Conservation (phyloP, 2,797 vertebrate genomes). For the Aotus griseimembra region DNA sequence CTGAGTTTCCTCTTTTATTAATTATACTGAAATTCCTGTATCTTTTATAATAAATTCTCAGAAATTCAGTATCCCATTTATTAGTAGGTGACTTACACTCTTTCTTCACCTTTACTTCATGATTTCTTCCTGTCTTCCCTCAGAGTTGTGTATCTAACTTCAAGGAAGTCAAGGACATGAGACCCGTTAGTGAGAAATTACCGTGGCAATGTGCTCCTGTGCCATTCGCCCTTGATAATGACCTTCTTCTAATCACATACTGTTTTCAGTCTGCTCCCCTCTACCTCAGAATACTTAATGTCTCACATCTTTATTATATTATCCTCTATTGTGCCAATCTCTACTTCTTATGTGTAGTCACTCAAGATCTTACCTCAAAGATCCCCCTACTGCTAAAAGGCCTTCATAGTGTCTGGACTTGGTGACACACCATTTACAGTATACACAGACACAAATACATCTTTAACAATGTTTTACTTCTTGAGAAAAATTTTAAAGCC, state of each 20-base stretch:
- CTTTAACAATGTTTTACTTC: not conserved
- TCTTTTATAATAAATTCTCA: not conserved
- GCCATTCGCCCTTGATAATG: not conserved
- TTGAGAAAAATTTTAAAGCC: not conserved
- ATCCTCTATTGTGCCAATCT: not conserved
- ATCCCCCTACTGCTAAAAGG: not conserved
- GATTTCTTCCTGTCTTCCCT: not conserved
- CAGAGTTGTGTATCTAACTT: not conserved
- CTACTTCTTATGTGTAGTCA: not conserved
- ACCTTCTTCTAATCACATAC: not conserved
- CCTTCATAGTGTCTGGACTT: not conserved
- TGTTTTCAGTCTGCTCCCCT: not conserved
- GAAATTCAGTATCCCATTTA: not conserved
- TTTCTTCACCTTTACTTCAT: not conserved
- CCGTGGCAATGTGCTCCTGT: not conserved
- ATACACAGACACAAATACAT: not conserved
- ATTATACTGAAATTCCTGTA: not conserved
- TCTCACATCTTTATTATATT: not conserved
- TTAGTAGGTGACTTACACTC: not conserved
- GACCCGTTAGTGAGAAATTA: not conserved
- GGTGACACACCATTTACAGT: not conserved
- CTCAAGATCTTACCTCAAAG: not conserved
- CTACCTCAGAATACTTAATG: not conserved
- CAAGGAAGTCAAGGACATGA: not conserved
- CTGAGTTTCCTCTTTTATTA: not conserved